Evolutionary conservation across 2,888 invertebrate species (phyloP), one percentile per base, ranked within the genome.

Genomic region (Aphrophora alni): DNA sequence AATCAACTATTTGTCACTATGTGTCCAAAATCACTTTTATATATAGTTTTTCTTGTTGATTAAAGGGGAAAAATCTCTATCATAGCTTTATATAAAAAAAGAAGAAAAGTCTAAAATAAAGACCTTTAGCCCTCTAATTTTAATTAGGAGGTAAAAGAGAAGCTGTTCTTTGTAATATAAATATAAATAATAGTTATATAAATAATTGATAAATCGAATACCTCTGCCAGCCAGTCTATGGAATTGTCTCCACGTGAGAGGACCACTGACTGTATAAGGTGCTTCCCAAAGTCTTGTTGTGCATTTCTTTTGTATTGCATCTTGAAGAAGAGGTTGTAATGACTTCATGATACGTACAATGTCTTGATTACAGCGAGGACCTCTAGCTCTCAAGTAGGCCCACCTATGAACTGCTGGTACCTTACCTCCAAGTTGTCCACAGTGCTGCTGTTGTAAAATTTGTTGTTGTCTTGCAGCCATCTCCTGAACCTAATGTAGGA

Each of bases 211-310:
- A n/a, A n/a, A n/a, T n/a, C n/a, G n/a, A n/a, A n/a, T 82, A 89
- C 91, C 97, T 87, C 98, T 91, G 10, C 98, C 98, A 68, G 98
- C 98, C 82, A 98, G 91, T 82, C 97, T 93, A 90, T 98, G 98
- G 89, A 99, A 98, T 88, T 98, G 97, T 78, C 98, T 92, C 99
- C 99, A 99, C 0, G 99, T 99, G 17, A 99, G 92, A 38, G 99
- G 99, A 0, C 99, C 99, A 84, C 96, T 95, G 69, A 99, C 97
- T 0, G 94, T 95, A 85, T 95, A 93, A 0, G 95, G 95, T 78
- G 97, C 96, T 88, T 98, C 98, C 95, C 98, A 98, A 89, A 97
- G 92, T 84, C 96, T 92, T 17, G 90, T 89, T 72, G 95, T 94
- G 84, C 95, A 95, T 85, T 97, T 97, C 89, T 97, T 97, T 88